These are phyloP conservation scores for Tenrec ecaudatus DNA, from an alignment of 2,113 vertebrate genomes.

Conservation along the genomic window DNA sequence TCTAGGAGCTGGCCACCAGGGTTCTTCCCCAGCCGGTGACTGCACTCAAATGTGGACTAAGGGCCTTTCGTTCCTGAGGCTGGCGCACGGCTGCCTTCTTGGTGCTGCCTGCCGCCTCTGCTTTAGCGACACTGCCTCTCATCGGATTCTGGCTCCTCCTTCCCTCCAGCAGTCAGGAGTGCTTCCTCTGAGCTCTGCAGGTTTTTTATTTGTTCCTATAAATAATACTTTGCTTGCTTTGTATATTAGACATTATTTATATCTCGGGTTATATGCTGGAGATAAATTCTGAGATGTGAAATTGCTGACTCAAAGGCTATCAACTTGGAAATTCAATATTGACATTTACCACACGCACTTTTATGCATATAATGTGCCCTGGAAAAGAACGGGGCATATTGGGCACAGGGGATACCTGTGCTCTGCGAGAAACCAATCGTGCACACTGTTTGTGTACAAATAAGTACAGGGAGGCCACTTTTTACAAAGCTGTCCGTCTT, in stretches of 20 bases:
- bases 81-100: neutral
- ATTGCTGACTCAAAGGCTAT: constrained; percentile 3
- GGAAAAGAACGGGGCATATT: too few relatives aligned
- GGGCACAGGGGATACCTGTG: too few relatives aligned
- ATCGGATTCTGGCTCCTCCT: neutral
- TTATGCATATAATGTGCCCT: too few relatives aligned
- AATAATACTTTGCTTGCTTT: neutral
- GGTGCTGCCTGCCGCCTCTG: neutral
- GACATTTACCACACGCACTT: too few relatives aligned
- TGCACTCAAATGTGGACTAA: neutral
- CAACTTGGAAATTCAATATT: neutral
- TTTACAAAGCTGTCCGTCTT: neutral
- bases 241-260: neutral
- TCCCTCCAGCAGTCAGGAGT: neutral
- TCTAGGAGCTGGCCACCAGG: too few relatives aligned
- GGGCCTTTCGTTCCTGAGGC: neutral
- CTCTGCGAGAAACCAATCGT: too few relatives aligned
- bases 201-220: neutral
- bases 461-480: neutral
- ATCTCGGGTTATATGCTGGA: constrained; percentile 38
- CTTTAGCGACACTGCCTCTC: neutral
- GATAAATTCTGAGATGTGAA: constrained; percentile 32
- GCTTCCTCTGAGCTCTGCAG: neutral
- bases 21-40: neutral
- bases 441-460: too few relatives aligned